Conservation (phyloP, 2,888 invertebrate genomes). For the Drosophila hawaiiensis region DNA sequence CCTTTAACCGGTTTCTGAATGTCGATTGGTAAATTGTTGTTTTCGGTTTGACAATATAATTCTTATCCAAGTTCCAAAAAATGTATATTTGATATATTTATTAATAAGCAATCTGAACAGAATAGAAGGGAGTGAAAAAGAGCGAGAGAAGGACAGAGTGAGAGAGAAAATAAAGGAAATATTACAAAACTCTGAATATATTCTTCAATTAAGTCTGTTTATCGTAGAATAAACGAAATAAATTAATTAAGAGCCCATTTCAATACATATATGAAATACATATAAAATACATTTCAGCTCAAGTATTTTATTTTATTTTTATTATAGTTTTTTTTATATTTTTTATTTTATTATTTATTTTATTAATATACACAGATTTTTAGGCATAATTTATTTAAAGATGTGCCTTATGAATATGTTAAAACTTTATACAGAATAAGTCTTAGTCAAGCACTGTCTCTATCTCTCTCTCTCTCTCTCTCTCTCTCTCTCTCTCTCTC, state of each 20-base stretch:
- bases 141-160: neutral
- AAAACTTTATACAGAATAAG: neutral
- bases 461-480: accelerated
- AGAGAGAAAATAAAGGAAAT: neutral
- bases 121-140: neutral
- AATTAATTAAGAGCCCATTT: neutral
- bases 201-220: neutral
- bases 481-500: accelerated
- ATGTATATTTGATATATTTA: no score
- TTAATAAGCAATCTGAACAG: no score
- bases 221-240: neutral
- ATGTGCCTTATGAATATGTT: neutral
- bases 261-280: no score
- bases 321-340: neutral
- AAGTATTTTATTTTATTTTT: neutral
- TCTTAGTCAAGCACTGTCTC: neutral
- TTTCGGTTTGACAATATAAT: no score
- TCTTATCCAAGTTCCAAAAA: neutral
- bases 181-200: neutral
- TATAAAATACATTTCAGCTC: neutral
- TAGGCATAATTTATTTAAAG: neutral
- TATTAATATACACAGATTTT: neutral
- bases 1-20: neutral
- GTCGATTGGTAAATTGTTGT: no score
- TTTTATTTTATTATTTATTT: neutral